Evolutionary conservation across 2,888 invertebrate species (phyloP).

Genomic region (Craniophora ligustri): DNA sequence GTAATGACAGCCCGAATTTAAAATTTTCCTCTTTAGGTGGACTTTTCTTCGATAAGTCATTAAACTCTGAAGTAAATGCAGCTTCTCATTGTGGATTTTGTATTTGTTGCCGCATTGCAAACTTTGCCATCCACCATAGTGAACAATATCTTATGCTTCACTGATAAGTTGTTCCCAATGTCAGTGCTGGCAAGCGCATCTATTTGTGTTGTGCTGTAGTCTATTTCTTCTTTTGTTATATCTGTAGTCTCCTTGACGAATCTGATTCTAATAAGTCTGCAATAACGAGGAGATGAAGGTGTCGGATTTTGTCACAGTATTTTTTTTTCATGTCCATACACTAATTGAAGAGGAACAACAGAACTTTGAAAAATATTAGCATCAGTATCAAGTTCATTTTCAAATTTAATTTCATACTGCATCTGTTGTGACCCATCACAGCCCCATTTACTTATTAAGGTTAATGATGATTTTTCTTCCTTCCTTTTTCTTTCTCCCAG

Average conservation of each 20-base stretch:
- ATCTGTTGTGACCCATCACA: too few relatives aligned
- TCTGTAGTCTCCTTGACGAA: neutral
- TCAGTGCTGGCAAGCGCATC: constrained; percentile 1
- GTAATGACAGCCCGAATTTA: constrained; percentile 9
- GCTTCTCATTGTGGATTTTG: constrained; percentile 11
- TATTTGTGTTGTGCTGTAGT: constrained; percentile 1
- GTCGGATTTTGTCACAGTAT: neutral
- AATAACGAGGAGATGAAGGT: neutral
- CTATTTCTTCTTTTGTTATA: neutral
- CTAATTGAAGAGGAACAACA: too few relatives aligned
- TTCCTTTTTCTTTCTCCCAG: too few relatives aligned
- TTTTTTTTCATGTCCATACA: neutral
- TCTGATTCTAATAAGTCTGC: neutral
- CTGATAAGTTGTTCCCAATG: neutral
- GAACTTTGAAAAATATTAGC: too few relatives aligned
- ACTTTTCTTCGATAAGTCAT: constrained; percentile 6
- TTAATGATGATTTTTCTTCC: too few relatives aligned
- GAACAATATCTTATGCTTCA: constrained; percentile 16
- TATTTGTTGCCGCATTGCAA: constrained; percentile 17
- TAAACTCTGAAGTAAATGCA: constrained; percentile 17
- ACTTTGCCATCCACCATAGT: constrained; percentile 15
- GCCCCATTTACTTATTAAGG: too few relatives aligned
- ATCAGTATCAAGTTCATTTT: too few relatives aligned
- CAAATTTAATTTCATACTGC: too few relatives aligned
- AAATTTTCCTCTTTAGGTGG: constrained; percentile 5